Percentiles rank a stretch among this genome's conserved stretches.
These are phyloP conservation scores for Sphaerodactylus townsendi DNA, from an alignment of 2,113 vertebrate genomes.

Conservation along the genomic window DNA sequence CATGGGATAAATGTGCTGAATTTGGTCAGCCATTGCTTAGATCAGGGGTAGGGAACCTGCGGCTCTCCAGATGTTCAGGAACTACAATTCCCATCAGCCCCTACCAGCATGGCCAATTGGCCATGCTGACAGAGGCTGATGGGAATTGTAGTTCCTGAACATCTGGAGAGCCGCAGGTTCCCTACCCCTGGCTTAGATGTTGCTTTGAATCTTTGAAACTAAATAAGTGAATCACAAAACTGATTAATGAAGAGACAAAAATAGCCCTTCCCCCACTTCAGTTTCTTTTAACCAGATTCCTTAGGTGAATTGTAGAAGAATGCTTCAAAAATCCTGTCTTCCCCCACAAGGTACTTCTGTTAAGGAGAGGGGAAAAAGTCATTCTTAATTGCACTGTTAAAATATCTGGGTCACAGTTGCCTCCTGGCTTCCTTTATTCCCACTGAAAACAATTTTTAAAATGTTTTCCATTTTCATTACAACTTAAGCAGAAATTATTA, in stretches of 20 bases:
- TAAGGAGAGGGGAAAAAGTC: conserved; percentile 4
- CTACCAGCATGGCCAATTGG: too few relatives aligned
- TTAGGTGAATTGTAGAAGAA: conserved; percentile 15
- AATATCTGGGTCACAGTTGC: conserved; percentile 20
- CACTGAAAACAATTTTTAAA: conserved; percentile 2
- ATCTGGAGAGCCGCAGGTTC: too few relatives aligned
- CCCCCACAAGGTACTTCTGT: conserved; percentile 17
- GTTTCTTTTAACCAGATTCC: conserved; percentile 12
- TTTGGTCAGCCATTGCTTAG: not conserved
- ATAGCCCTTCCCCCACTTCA: not conserved
- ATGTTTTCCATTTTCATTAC: not conserved
- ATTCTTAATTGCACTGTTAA: conserved; percentile 16
- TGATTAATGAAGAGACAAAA: not conserved
- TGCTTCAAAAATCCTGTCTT: not conserved
- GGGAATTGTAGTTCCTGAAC: too few relatives aligned
- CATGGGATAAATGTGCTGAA: not conserved
- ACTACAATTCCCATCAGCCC: too few relatives aligned
- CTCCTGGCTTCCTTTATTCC: not conserved
- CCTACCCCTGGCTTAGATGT: too few relatives aligned
- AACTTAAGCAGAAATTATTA: conserved; percentile 26
- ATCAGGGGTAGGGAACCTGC: too few relatives aligned
- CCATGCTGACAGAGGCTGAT: too few relatives aligned
- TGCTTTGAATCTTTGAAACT: not conserved
- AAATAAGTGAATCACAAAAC: not conserved
- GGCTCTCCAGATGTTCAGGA: too few relatives aligned